Base-by-base conservation (phyloP, 1,140 invertebrate species). In the Dolichoris vasculosae region DNA sequence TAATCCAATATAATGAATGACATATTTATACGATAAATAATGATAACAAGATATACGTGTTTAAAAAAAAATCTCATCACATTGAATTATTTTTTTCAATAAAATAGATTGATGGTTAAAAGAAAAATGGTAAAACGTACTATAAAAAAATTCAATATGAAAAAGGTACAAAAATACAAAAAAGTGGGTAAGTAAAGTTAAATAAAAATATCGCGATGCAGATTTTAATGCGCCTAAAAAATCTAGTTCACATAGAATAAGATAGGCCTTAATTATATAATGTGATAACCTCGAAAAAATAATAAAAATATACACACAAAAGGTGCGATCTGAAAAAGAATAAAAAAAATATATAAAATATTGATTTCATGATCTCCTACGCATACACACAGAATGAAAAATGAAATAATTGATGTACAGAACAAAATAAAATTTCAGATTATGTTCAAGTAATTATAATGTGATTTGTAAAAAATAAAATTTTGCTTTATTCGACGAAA, bases 221-320 rank as follows among this genome's bases (percentile, higher is more conserved):
- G 20, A 38, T 77, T 51, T 48, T 30, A 71, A 77, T 55, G 71
- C 26, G 84, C 17, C 7, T 20, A 59, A 59, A 76, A 81, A 85
- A 82, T 82, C 79, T 86, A 86, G 84, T 86, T 73, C 59, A 81
- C n/a, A n/a, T 86, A 86, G 85, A 67, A 23, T 83, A 86, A 79
- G 85, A 83, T 86, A 86, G 85, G 85, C 85, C 85, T 86, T 86
- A 86, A 86, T 79, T 73, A 86, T 79, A 83, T 75, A 86, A 83
- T 86, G 85, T 86, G 85, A 86, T 86, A 86, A 83, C 35, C 55
- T 82, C 51, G 78, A 26, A 59, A 85, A 80, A 80, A 85, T 82
- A 83, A 75, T 80, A 67, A 76, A 81, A 73, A 78, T 77, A 75
- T 75, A 80, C 64, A 51, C 3, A 79, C 43, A 80, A 80, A 83